These are phyloP conservation scores for Athetis lepigone DNA, from an alignment of 2,888 invertebrate genomes.

Conservation along the genomic window DNA sequence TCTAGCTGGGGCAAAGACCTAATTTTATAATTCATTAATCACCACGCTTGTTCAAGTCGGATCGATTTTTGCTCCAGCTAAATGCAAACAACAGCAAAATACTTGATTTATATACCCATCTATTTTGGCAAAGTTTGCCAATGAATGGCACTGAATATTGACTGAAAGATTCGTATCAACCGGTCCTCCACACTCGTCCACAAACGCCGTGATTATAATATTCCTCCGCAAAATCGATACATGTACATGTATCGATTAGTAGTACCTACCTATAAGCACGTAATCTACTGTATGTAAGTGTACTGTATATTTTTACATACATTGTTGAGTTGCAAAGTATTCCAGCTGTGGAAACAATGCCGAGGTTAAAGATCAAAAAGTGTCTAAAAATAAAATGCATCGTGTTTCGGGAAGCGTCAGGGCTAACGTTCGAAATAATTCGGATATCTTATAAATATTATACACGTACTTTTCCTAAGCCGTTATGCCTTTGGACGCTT, in stretches of 20 bases:
- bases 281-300: conserved; percentile 39
- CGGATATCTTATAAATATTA: neutral
- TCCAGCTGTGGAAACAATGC: conserved; percentile 61
- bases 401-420: conserved; percentile 27
- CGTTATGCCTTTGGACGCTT: too few relatives aligned
- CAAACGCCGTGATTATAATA: conserved; percentile 14
- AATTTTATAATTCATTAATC: too few relatives aligned
- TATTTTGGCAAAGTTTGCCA: too few relatives aligned
- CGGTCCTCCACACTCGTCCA: neutral
- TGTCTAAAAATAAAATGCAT: conserved; percentile 56
- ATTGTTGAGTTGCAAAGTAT: conserved; percentile 44
- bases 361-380: conserved; percentile 65
- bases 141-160: neutral
- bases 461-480: neutral
- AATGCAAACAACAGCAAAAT: too few relatives aligned
- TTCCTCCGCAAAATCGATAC: conserved; percentile 17
- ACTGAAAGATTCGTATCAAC: conserved; percentile 8
- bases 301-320: conserved; percentile 54
- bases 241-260: too few relatives aligned
- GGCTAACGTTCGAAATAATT: neutral
- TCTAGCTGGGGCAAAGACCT: too few relatives aligned
- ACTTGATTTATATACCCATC: too few relatives aligned
- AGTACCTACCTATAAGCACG: too few relatives aligned
- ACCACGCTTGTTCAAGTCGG: too few relatives aligned
- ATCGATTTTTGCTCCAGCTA: too few relatives aligned